phyloP scores from a whole-genome alignment of 1,140 invertebrate genomes.

The Cyclargus thomasi region DNA sequence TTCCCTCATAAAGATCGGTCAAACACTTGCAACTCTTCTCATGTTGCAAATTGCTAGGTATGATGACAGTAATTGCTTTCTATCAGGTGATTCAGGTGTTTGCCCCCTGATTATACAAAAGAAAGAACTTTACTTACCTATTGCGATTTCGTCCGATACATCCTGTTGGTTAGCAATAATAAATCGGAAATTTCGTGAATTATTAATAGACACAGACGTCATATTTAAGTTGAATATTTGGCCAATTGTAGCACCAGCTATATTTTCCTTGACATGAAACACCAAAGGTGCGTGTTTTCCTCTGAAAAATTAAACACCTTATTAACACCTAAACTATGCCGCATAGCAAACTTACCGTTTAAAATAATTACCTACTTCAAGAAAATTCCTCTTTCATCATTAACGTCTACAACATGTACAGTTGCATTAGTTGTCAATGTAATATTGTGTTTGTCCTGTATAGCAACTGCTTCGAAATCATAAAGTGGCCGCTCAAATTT shows the following conservation, averaged over 20 bases:
- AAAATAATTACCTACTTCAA: constrained; percentile 81
- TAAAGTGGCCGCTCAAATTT: constrained; percentile 82
- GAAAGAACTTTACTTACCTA: too few relatives aligned
- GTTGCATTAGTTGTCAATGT: constrained; percentile 87
- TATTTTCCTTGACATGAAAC: constrained; percentile 87
- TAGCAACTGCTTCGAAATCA: constrained; percentile 88
- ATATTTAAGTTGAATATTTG: constrained; percentile 80
- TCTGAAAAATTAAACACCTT: constrained; percentile 63
- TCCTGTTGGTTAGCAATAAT: constrained; percentile 88
- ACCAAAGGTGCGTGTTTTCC: constrained; percentile 80
- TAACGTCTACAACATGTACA: constrained; percentile 86
- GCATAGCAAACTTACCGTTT: constrained; percentile 17
- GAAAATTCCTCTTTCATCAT: constrained; percentile 80
- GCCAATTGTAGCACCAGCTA: constrained; percentile 84
- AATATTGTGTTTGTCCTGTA: constrained; percentile 76
- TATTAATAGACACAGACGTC: constrained; percentile 51
- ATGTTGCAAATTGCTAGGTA: too few relatives aligned
- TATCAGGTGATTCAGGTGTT: too few relatives aligned
- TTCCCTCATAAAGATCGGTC: too few relatives aligned
- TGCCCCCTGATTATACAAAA: too few relatives aligned
- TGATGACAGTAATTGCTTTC: too few relatives aligned
- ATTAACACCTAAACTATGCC: constrained; percentile 20
- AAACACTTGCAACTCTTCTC: too few relatives aligned
- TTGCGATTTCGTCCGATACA: constrained; percentile 83
- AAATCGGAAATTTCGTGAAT: constrained; percentile 77